Evolutionary conservation across 2,888 invertebrate genomes (phyloP).

Genomic region (Orthonychiurus folsomi): DNA sequence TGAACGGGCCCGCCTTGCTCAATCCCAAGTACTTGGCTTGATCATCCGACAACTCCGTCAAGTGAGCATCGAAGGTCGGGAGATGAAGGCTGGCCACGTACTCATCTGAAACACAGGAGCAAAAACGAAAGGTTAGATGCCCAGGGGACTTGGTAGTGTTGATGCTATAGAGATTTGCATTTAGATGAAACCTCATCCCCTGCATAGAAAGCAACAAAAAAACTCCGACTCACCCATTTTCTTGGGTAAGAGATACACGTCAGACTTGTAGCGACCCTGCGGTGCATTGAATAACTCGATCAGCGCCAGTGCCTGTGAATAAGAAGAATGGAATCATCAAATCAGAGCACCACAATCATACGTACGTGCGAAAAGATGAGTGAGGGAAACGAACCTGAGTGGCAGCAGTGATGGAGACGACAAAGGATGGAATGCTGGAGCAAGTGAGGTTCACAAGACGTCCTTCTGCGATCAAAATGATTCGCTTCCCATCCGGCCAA

Average conservation of each 20-base stretch:
- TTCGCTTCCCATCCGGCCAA: conserved; percentile 94
- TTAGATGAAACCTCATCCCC: neutral
- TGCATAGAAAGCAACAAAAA: neutral
- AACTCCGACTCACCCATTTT: conserved; percentile 74
- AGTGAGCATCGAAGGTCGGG: conserved; percentile 93
- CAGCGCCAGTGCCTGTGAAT: conserved; percentile 67
- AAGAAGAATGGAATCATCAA: conserved; percentile 3
- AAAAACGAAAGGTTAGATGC: no score
- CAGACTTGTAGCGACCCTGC: conserved; percentile 85
- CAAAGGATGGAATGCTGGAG: conserved; percentile 93
- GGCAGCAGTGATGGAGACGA: conserved; percentile 93
- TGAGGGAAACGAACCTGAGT: conserved; percentile 58
- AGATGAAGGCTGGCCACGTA: conserved; percentile 95
- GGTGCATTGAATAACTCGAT: conserved; percentile 97
- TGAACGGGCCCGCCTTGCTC: conserved; percentile 95
- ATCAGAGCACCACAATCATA: neutral
- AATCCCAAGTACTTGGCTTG: conserved; percentile 96
- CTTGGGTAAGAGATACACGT: conserved; percentile 94
- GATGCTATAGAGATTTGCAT: neutral
- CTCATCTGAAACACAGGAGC: conserved; percentile 67
- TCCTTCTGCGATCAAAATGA: conserved; percentile 87
- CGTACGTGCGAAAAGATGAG: neutral
- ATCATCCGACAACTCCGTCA: conserved; percentile 90
- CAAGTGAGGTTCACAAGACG: conserved; percentile 92
- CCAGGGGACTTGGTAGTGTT: neutral